Evolutionary conservation across 2,113 vertebrate genomes (phyloP).

Genomic region (Psittacus erithacus): DNA sequence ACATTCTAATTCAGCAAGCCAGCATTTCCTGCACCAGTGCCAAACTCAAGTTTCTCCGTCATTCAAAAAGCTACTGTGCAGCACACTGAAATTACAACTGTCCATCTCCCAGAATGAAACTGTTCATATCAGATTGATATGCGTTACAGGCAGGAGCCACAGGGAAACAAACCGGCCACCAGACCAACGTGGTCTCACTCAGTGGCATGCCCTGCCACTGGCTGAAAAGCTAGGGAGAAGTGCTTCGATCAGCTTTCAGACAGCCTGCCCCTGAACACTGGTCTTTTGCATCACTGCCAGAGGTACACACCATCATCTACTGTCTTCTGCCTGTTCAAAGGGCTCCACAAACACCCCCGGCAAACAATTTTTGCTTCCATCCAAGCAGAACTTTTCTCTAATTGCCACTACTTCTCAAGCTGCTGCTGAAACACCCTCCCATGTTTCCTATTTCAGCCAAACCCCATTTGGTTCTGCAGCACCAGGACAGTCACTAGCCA

Average conservation of each 20-base stretch:
- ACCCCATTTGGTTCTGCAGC: background rate
- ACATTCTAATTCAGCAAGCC: background rate
- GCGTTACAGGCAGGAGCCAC: background rate
- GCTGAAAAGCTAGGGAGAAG: background rate
- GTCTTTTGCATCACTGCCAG: background rate
- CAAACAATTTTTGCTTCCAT: rapidly evolving
- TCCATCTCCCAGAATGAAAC: background rate
- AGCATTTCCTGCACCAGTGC: background rate
- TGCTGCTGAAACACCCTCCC: background rate
- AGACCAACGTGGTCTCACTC: rapidly evolving
- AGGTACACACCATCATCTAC: background rate
- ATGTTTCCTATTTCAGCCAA: background rate
- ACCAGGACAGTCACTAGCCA: rapidly evolving
- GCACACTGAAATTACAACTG: background rate
- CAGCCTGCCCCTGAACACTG: rapidly evolving
- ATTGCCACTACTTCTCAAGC: background rate
- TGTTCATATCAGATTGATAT: background rate
- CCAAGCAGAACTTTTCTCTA: background rate
- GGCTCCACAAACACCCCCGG: rapidly evolving
- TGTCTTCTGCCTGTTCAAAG: background rate
- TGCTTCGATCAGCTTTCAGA: rapidly evolving
- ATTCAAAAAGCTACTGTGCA: background rate
- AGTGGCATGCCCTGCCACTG: background rate
- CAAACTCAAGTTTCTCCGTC: background rate
- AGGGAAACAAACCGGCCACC: background rate